phyloP scores from a whole-genome alignment of 1,140 invertebrate species.

The Chrysopa pallens region DNA sequence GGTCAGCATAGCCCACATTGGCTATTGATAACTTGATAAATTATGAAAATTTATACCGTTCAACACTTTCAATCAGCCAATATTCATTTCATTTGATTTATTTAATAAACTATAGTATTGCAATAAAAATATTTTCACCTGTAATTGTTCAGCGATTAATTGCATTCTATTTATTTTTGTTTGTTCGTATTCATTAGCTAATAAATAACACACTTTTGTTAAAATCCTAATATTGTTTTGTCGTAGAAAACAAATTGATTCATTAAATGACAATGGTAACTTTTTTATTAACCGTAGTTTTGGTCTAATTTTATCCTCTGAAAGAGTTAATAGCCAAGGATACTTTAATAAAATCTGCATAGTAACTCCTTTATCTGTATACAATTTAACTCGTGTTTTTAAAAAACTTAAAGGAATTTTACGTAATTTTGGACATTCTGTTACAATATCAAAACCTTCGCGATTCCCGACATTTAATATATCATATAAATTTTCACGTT shows the following conservation, averaged over 20 bases:
- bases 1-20: no score
- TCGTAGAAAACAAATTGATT: background rate
- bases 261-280: slow-evolving; percentile 8
- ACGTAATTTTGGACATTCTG: slow-evolving; percentile 5
- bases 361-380: slow-evolving; percentile 6
- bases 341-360: slow-evolving; percentile 9
- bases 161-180: slow-evolving; percentile 7
- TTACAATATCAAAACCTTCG: slow-evolving; percentile 6
- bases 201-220: background rate
- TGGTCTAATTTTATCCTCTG: slow-evolving; percentile 3
- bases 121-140: no score
- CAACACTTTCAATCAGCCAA: no score
- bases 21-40: no score
- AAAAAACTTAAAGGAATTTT: slow-evolving; percentile 4
- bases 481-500: no score
- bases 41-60: no score
- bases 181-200: slow-evolving; percentile 3
- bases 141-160: slow-evolving; percentile 8
- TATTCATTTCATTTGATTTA: no score
- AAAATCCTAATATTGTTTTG: background rate
- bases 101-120: no score
- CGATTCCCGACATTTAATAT: no score
- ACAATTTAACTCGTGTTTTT: slow-evolving; percentile 10
- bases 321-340: slow-evolving; percentile 10
- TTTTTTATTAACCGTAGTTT: slow-evolving; percentile 11